These are phyloP conservation scores for Thamnophis sirtalis DNA, from an alignment of 2,113 vertebrate species.

Conservation along the genomic window DNA sequence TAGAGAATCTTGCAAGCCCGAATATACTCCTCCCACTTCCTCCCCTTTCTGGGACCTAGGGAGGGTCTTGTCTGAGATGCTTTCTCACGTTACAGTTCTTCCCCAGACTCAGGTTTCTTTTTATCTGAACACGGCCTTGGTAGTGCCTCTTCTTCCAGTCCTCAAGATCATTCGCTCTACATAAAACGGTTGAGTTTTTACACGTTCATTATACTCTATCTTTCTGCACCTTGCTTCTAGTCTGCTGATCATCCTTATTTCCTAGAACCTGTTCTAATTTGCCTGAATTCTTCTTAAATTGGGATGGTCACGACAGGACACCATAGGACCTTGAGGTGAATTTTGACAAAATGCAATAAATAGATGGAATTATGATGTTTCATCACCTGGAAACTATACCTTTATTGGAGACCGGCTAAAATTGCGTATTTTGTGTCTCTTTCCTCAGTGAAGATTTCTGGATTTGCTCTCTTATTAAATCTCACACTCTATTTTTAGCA, in stretches of 20 bases:
- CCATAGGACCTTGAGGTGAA: not conserved
- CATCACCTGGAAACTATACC: not conserved
- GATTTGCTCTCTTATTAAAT: not conserved
- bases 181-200: too few species aligned
- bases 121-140: not conserved
- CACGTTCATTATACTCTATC: not conserved
- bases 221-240: not conserved
- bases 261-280: not conserved
- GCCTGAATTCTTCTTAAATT: not conserved
- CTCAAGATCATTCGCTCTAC: not conserved
- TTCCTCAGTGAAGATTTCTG: not conserved
- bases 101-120: not conserved
- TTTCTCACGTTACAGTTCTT: not conserved
- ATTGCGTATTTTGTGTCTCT: not conserved
- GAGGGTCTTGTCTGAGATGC: not conserved
- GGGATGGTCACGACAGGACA: not conserved
- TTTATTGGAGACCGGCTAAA: not conserved
- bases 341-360: not conserved
- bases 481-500: not conserved
- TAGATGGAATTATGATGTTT: not conserved
- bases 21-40: too few species aligned
- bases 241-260: not conserved
- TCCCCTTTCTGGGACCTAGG: not conserved
- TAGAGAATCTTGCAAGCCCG: not conserved
- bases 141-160: not conserved